phyloP scores from a whole-genome alignment of 2,797 vertebrate genomes.

The Tamandua tetradactyla region DNA sequence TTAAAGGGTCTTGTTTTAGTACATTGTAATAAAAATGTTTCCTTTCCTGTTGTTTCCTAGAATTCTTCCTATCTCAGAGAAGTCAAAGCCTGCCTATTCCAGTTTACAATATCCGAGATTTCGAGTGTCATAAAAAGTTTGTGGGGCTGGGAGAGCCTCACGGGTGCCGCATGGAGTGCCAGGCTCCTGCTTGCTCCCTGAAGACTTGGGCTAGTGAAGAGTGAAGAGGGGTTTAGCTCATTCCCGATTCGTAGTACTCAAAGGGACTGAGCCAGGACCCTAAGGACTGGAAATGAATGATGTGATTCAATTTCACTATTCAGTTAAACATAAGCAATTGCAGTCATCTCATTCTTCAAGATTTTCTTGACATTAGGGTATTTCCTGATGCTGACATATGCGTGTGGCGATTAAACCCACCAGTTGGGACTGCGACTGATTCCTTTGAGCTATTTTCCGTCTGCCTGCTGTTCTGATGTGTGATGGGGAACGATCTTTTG shows the following conservation, averaged over 20 bases:
- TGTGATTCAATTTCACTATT: constrained; percentile 55
- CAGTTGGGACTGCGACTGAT: constrained; percentile 66
- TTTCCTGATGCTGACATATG: constrained; percentile 64
- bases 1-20: too few species aligned
- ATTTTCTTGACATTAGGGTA: constrained; percentile 64
- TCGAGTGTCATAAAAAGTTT: background rate
- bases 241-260: background rate
- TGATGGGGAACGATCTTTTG: constrained; percentile 41
- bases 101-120: background rate
- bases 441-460: constrained; percentile 49
- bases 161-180: background rate
- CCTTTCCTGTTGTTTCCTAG: background rate
- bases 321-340: constrained; percentile 69
- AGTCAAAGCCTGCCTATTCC: background rate
- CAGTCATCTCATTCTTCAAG: constrained; percentile 55
- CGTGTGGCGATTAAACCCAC: constrained; percentile 55
- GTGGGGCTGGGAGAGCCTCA: background rate
- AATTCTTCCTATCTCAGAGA: background rate
- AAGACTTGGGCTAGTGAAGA: background rate
- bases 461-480: constrained; percentile 44
- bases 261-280: constrained; percentile 38
- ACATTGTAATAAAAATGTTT: background rate
- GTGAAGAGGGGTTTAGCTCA: background rate
- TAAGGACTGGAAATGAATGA: constrained; percentile 63
- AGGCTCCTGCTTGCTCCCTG: accelerated